Evolutionary conservation across 64 coral and sea anemone species (phyloP).

Genomic region (Actinia equina): DNA sequence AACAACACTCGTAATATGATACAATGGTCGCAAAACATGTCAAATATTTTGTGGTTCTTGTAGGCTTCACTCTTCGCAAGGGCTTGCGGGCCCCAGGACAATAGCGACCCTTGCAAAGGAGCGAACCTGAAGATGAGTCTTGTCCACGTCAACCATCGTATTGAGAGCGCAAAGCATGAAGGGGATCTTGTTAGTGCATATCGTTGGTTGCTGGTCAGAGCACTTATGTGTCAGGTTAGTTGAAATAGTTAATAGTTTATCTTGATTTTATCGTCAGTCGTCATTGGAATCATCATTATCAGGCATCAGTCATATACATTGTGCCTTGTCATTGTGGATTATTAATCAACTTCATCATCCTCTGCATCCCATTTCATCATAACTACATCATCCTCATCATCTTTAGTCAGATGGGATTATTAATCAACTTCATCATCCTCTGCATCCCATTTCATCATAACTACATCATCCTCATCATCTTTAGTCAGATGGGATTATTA

Average conservation of each 20-base stretch:
- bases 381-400: not conserved
- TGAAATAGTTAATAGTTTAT: too few species aligned
- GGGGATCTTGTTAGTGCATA: conserved; percentile 60
- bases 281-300: too few species aligned
- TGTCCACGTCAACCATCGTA: conserved; percentile 38
- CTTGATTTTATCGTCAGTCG: too few species aligned
- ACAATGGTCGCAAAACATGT: not conserved
- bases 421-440: too few species aligned
- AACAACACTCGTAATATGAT: not conserved
- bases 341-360: too few species aligned
- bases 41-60: not conserved
- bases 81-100: conserved; percentile 73
- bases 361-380: not conserved
- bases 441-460: not conserved
- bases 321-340: too few species aligned
- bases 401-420: too few species aligned
- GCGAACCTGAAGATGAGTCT: conserved; percentile 72
- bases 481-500: too few species aligned
- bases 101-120: conserved; percentile 68
- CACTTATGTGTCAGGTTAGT: conserved; percentile 72
- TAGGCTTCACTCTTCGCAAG: conserved; percentile 68
- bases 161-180: conserved; percentile 68
- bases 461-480: not conserved
- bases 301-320: not conserved
- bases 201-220: conserved; percentile 74